Evolutionary conservation across 2,113 vertebrate species (phyloP).

Genomic region (Dolichallabes microphthalmus): DNA sequence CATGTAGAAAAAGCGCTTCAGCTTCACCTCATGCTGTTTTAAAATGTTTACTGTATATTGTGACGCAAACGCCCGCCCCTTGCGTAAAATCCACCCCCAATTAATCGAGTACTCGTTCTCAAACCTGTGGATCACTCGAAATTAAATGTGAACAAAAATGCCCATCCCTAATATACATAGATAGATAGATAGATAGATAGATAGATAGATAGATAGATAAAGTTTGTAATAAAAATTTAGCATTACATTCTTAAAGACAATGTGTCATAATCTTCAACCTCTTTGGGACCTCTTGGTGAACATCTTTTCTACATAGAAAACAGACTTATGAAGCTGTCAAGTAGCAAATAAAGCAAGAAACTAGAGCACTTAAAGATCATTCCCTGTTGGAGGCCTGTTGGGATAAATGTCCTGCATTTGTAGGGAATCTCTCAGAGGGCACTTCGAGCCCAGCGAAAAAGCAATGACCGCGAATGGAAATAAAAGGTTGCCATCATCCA

Average conservation of each 20-base stretch:
- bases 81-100: too few relatives aligned
- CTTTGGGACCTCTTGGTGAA: constrained; percentile 17
- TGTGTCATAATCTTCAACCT: constrained; percentile 14
- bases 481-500: constrained; percentile 25
- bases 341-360: constrained; percentile 21
- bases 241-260: constrained; percentile 33
- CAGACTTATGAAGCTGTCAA: constrained; percentile 45
- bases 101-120: too few relatives aligned
- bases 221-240: background rate
- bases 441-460: constrained; percentile 33
- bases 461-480: constrained; percentile 30
- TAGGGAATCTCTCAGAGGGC: constrained; percentile 27
- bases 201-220: background rate
- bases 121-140: too few relatives aligned
- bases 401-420: constrained; percentile 36
- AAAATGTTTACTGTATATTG: too few relatives aligned
- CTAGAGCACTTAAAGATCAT: constrained; percentile 53
- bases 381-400: constrained; percentile 43
- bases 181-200: too few relatives aligned
- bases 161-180: too few relatives aligned
- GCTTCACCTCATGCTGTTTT: too few relatives aligned
- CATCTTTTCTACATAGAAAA: constrained; percentile 43
- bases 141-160: too few relatives aligned
- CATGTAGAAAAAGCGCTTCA: too few relatives aligned
- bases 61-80: too few relatives aligned